Percentiles rank a stretch among this genome's conserved stretches.
These are phyloP conservation scores for Ostrea edulis DNA, from an alignment of 1,140 invertebrate species.

Conservation along the genomic window DNA sequence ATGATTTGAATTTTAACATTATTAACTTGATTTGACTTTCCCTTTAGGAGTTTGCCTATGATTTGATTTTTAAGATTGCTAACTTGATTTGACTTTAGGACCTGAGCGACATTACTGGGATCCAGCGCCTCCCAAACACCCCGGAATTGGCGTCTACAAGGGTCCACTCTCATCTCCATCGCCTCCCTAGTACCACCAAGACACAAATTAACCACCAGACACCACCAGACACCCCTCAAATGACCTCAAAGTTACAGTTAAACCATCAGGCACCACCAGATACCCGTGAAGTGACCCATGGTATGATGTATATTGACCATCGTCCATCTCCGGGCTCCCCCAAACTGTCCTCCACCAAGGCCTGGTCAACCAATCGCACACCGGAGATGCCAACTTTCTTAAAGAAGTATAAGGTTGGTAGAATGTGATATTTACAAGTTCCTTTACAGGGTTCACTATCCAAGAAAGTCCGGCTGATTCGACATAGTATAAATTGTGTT, in stretches of 20 bases:
- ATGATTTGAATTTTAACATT: no score
- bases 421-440: no score
- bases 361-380: neutral
- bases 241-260: neutral
- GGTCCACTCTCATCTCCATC: neutral
- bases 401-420: neutral
- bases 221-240: neutral
- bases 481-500: no score
- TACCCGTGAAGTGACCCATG: neutral
- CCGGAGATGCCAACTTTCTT: neutral
- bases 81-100: neutral
- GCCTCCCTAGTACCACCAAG: neutral
- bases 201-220: neutral
- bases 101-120: neutral
- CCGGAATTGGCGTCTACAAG: neutral
- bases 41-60: no score
- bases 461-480: no score
- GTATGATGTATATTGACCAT: neutral
- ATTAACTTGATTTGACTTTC: neutral
- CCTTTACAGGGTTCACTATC: no score
- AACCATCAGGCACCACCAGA: neutral
- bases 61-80: no score
- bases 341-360: neutral
- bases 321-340: neutral
- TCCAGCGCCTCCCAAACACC: neutral